Base-by-base conservation (phyloP, 2,797 vertebrate genomes). In the Chromobotia macracanthus region DNA sequence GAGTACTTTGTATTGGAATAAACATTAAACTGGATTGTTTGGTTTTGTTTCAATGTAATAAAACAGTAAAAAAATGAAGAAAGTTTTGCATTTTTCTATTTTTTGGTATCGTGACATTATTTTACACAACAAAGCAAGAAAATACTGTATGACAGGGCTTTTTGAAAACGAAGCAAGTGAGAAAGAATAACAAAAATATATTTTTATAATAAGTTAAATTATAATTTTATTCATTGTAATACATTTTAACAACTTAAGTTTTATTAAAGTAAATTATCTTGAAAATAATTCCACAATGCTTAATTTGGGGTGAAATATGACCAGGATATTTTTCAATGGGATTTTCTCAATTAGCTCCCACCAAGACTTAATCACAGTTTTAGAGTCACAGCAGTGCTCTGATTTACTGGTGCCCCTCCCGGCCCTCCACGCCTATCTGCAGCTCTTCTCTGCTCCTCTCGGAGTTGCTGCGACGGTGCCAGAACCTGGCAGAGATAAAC, bases 401-500 rank as follows among this genome's bases (percentile, higher is more conserved):
- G 8, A 35, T 13, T 38, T 70, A 77, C 51, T 70, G 25, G 66
- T 69, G n/a, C 23, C 46, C 48, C 46, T 72, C 23, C 69, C 35
- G 16, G 41, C 53, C 73, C 60, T 38, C 56, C 65, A 65, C 2
- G 13, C 55, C 44, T 10, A 56, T 66, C 19, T 25, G 58, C 58
- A 77, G 61, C 68, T 82, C 41, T 68, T 9, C 31, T 67, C 41
- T 48, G 31, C 16, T 50, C 12, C 35, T 48, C 74, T 77, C 38
- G 19, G 23, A 55, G 13, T 21, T 50, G 16, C 31, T 48, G 44
- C n/a, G 12, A 3, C 63, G 55, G 25, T 61, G 72, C 6, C 25
- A 41, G 38, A 61, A 19, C n/a, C 28, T 78, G 23, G 60, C 15
- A 38, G 11, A 31, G 48, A 75, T 16, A 80, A 87, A 82, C 66